Evolutionary conservation across 2,797 vertebrate genomes (phyloP), one percentile per base, ranked within the genome.

Genomic region (Graptemys geographica): DNA sequence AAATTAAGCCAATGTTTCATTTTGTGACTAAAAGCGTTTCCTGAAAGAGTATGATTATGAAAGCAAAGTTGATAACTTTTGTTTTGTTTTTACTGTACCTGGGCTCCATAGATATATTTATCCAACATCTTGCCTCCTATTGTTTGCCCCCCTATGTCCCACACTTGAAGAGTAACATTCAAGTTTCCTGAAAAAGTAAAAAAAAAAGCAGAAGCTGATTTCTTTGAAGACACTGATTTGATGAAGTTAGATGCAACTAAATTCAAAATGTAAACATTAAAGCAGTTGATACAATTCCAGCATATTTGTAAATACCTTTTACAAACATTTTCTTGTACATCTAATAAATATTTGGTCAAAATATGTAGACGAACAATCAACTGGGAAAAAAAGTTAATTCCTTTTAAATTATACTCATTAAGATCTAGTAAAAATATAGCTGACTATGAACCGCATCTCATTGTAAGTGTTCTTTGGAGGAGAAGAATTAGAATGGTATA

Each of bases 121-220:
- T 99, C 99, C 98, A 99, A 98, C 99, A 99, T 99, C 97, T 99
- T 99, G 92, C 99, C 99, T 98, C 99, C 99, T 96, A 99, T 98
- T 0, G 99, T 99, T 98, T 99, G 99, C 57, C 99, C 99, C 94
- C 99, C 99, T 65, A 99, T 99, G 98, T 99, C 99, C 99, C 99
- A 99, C 89, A 99, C 99, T 98, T 99, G 99, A 97, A 99, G 98
- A 78, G 99, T 99, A 96, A 99, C 99, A 82, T 99, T 99, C 98
- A 99, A 88, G 97, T 99, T 99, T 91, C 99, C 99, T 99, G 94
- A 10, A 97, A 96, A 85, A 96, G 80, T 94, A 94, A 96, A 41
- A 41, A 41, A 41, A 41, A 41, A 41, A 37, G 91, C 11, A 92
- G 84, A 97, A 86, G 86, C 27, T 90, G 65, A 96, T 78, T 65